Conservation (phyloP, 1,140 invertebrate species). For the Aricia agestis region DNA sequence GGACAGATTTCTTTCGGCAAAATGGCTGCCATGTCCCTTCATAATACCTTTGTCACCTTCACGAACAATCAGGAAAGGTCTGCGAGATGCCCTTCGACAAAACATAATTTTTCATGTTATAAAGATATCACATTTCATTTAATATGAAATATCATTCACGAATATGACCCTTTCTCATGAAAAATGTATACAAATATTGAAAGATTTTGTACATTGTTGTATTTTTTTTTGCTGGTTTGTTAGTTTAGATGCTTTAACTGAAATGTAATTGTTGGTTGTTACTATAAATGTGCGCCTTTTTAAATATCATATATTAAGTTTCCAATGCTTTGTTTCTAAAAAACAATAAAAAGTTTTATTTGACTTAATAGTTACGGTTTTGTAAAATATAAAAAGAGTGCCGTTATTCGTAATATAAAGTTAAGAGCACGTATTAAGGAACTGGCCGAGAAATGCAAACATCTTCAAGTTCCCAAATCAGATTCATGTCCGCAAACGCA, state of each 20-base stretch:
- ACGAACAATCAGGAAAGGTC: constrained; percentile 14
- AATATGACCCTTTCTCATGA: constrained; percentile 1
- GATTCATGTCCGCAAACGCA: constrained; percentile 27
- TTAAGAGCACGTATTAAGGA: neutral
- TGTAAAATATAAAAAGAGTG: neutral
- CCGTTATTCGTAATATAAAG: neutral
- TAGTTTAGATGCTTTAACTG: too few relatives aligned
- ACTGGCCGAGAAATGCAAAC: constrained; percentile 15
- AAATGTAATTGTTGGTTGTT: too few relatives aligned
- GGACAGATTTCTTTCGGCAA: constrained; percentile 14
- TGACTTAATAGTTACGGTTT: too few relatives aligned
- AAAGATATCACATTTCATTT: constrained; percentile 13
- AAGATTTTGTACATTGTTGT: neutral
- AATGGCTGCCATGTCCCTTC: constrained; percentile 4
- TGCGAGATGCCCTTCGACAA: constrained; percentile 8
- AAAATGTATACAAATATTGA: neutral
- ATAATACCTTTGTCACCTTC: constrained; percentile 15
- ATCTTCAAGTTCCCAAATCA: constrained; percentile 22
- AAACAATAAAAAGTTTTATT: too few relatives aligned
- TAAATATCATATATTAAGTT: too few relatives aligned
- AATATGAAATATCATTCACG: constrained; percentile 5
- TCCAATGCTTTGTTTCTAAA: too few relatives aligned
- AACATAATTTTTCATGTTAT: constrained; percentile 13
- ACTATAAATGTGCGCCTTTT: too few relatives aligned
- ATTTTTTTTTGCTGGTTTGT: neutral